phyloP scores from a whole-genome alignment of 2,888 invertebrate genomes.

The Caradrina clavipalpis region DNA sequence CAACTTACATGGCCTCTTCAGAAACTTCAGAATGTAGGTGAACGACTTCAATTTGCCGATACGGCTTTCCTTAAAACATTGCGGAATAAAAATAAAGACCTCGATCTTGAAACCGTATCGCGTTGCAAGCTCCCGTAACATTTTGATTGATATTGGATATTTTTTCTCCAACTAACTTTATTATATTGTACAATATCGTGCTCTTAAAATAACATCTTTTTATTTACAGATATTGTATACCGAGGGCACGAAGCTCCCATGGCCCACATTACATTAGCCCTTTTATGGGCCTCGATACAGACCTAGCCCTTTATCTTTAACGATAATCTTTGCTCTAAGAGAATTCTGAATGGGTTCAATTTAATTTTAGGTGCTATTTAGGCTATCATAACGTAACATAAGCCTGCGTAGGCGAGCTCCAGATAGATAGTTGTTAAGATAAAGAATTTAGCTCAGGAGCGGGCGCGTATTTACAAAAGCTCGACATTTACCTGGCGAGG shows the following conservation, averaged over 20 bases:
- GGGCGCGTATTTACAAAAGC: constrained; percentile 71
- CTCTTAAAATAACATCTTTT: constrained; percentile 31
- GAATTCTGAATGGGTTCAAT: constrained; percentile 60
- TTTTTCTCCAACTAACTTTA: constrained; percentile 15
- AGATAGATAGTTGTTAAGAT: constrained; percentile 70
- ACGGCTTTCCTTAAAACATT: constrained; percentile 5
- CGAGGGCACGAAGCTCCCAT: constrained; percentile 34
- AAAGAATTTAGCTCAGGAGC: constrained; percentile 68
- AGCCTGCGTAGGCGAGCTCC: constrained; percentile 30
- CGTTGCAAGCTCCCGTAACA: constrained; percentile 15
- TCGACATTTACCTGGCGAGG: constrained; percentile 73
- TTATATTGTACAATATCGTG: constrained; percentile 21
- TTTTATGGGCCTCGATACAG: constrained; percentile 49
- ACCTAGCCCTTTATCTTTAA: constrained; percentile 56
- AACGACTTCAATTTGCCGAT: constrained; percentile 4
- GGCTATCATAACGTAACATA: constrained; percentile 44
- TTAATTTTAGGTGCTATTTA: constrained; percentile 63
- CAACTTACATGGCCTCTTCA: not conserved
- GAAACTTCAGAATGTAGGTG: constrained; percentile 5
- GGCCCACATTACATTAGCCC: constrained; percentile 53
- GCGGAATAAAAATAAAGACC: constrained; percentile 4
- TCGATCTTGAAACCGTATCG: constrained; percentile 24
- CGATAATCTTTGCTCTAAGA: constrained; percentile 56
- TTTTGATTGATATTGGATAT: constrained; percentile 35
- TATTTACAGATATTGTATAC: constrained; percentile 54